A percentile compares a stretch with the other conserved stretches of the same genome.
phyloP scores from a whole-genome alignment of 2,888 invertebrate genomes.

The Platycheirus albimanus region DNA sequence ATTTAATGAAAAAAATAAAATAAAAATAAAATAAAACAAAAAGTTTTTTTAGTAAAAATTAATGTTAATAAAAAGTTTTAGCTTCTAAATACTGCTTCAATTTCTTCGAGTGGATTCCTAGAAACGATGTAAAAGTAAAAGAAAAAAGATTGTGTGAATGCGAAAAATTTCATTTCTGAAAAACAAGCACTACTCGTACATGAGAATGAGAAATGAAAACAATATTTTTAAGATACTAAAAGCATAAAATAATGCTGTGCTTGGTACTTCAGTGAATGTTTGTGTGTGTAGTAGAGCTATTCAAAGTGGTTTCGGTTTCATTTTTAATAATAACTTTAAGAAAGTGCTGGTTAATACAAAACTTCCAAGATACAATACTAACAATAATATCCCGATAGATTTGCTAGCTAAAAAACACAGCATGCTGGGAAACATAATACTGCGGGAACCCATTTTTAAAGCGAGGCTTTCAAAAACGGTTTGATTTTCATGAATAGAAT shows the following conservation, averaged over 20 bases:
- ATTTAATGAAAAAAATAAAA: not conserved
- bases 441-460: too few species aligned
- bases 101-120: constrained; percentile 83
- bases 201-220: constrained; percentile 38
- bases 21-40: constrained; percentile 9
- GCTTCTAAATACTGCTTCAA: constrained; percentile 83
- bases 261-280: too few species aligned
- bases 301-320: constrained; percentile 1
- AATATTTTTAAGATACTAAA: not conserved
- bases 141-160: constrained; percentile 70
- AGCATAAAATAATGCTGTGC: not conserved
- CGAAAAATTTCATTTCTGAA: constrained; percentile 50
- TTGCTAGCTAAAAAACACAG: too few species aligned
- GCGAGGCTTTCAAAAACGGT: too few species aligned
- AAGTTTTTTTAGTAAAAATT: constrained; percentile 40
- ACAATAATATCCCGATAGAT: too few species aligned
- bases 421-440: too few species aligned
- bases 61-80: constrained; percentile 76
- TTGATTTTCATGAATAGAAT: too few species aligned
- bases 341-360: too few species aligned
- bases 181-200: constrained; percentile 8
- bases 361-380: too few species aligned
- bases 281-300: too few species aligned
- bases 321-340: too few species aligned
- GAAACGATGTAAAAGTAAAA: constrained; percentile 76